Conservation (phyloP, 2,797 vertebrate genomes). For the Rhynchotus rufescens region DNA sequence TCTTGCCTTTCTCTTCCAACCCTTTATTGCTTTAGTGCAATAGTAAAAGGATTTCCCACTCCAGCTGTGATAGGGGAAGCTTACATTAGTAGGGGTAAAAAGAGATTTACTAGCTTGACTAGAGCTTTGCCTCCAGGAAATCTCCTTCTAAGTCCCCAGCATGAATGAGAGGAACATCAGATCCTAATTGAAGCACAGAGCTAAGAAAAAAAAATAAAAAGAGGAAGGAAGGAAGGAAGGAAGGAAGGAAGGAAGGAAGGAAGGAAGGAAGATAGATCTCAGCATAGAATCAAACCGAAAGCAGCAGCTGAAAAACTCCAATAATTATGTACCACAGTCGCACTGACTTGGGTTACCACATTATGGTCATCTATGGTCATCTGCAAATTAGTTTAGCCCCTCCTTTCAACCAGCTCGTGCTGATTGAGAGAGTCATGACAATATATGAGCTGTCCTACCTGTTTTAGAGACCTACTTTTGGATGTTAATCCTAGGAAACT, state of each 20-base stretch:
- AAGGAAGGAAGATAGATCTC: background rate
- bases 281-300: background rate
- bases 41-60: background rate
- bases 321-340: no score
- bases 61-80: background rate
- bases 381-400: background rate
- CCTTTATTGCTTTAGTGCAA: constrained; percentile 15
- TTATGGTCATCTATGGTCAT: background rate
- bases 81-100: background rate
- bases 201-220: background rate
- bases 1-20: background rate
- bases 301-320: background rate
- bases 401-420: background rate
- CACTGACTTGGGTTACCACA: background rate
- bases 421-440: background rate
- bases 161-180: background rate
- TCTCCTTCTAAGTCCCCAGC: background rate
- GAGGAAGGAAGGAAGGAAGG: background rate
- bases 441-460: background rate
- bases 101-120: background rate
- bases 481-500: background rate
- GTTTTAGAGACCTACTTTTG: background rate
- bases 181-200: background rate
- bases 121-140: background rate
- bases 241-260: no score